Base-by-base conservation (phyloP, 2,113 vertebrate species). In the Cyanoramphus novaezelandiae region DNA sequence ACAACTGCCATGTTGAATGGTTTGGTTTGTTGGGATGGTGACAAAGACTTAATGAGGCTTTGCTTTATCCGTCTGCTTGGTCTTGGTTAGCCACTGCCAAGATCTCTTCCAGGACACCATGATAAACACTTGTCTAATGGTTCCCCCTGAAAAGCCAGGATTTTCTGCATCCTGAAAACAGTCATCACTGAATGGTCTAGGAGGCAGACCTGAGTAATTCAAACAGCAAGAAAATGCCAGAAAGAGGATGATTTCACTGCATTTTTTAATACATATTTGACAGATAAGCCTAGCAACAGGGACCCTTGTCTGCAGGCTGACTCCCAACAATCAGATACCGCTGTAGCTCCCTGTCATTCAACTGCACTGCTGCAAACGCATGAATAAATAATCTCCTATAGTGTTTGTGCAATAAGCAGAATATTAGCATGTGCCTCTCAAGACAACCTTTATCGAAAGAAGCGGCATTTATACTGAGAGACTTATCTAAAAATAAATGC, bases 401-500 rank as follows among this genome's bases (percentile, higher is more conserved):
- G 70, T 78, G 70, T 59, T 52, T 33, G 75, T 92, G 62, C 79
- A 94, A 81, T 72, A 62, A 82, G 57, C 44, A 70, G 77, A 92
- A 70, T 72, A 94, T 94, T 88, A 89, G 70, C 63, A 63, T 86
- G 74, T 65, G 88, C 86, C 88, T 97, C 92, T 90, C 91, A 64
- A 87, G 88, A 79, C 0, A 11, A 95, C 85, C 83, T 96, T 93
- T 96, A 82, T 67, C 78, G 79, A 86, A 92, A 47, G 84, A 86
- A 95, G 78, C 67, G 88, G 85, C 71, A 50, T 94, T 96, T 95
- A 71, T 88, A 86, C 41, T 9, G 67, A 97, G 78, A 96, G 94
- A 95, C 77, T 44, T 68, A 79, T 86, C 97, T 97, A 97, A 96
- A 97, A 97, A 97, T 97, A 97, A 92, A 46, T 43, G 1, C 79